Percentiles rank a stretch among this genome's conserved stretches.
Evolutionary conservation across 1,140 invertebrate species (phyloP).

Genomic region (Pentalonia nigronervosa): DNA sequence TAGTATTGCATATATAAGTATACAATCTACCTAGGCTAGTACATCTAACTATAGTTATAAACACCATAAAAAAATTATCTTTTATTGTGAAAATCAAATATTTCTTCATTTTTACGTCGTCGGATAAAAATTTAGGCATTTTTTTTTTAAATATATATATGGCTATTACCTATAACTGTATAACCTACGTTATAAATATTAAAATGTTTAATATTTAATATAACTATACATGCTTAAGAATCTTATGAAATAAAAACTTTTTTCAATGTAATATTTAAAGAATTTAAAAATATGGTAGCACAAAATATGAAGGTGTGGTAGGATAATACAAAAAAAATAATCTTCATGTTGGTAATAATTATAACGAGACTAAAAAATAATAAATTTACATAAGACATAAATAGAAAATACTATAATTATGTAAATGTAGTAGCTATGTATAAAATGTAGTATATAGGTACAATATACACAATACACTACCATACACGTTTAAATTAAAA

Average conservation of each 20-base stretch:
- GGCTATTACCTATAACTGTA: neutral
- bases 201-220: too few relatives aligned
- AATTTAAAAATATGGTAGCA: neutral
- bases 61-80: neutral
- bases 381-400: constrained; percentile 5
- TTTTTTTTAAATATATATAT: neutral
- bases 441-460: neutral
- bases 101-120: neutral
- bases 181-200: neutral
- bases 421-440: neutral
- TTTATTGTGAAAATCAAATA: neutral
- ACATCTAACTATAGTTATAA: neutral
- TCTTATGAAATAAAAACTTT: neutral
- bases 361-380: constrained; percentile 11
- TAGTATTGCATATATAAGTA: neutral
- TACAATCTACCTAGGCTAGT: too few relatives aligned
- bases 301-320: neutral
- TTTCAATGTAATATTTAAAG: neutral
- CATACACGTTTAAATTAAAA: neutral
- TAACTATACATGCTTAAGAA: neutral
- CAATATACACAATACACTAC: neutral
- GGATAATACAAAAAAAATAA: neutral
- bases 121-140: neutral
- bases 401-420: neutral
- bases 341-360: neutral